Percentiles rank a stretch among this genome's conserved stretches.
Evolutionary conservation across 2,113 vertebrate species (phyloP).

Genomic region (Gallinago jamesoni): DNA sequence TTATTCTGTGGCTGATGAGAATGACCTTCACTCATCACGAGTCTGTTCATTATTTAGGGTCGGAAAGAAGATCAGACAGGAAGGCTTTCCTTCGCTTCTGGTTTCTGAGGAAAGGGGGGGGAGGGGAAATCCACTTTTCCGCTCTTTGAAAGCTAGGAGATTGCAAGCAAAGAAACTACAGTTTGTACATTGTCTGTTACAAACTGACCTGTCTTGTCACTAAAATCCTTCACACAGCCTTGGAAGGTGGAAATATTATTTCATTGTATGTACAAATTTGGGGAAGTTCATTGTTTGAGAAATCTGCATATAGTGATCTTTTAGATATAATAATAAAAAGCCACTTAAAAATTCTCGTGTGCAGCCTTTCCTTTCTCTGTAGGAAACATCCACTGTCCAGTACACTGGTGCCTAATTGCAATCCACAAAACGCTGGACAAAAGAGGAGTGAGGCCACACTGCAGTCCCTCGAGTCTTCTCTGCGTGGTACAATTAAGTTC

Average conservation of each 20-base stretch:
- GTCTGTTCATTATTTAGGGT: neutral
- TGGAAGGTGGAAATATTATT: neutral
- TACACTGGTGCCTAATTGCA: neutral
- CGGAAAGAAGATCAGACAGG: neutral
- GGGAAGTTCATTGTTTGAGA: neutral
- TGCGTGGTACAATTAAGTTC: conserved; percentile 4
- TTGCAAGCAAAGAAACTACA: neutral
- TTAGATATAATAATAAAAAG: neutral
- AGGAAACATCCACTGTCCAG: neutral
- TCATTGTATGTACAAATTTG: neutral
- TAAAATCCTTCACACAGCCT: neutral
- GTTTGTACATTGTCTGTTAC: neutral
- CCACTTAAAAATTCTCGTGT: neutral
- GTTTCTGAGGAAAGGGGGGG: neutral
- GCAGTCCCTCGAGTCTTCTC: conserved; percentile 1
- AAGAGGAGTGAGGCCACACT: neutral
- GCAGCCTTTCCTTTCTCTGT: neutral
- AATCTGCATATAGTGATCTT: neutral
- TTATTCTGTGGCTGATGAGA: neutral
- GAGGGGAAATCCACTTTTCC: neutral
- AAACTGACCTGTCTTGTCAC: neutral
- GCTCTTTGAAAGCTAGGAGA: neutral
- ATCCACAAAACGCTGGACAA: neutral
- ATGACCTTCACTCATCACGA: neutral
- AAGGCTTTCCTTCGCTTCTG: neutral